Conservation (phyloP, 2,888 invertebrate genomes). For the Chymomyza fuscimana region DNA sequence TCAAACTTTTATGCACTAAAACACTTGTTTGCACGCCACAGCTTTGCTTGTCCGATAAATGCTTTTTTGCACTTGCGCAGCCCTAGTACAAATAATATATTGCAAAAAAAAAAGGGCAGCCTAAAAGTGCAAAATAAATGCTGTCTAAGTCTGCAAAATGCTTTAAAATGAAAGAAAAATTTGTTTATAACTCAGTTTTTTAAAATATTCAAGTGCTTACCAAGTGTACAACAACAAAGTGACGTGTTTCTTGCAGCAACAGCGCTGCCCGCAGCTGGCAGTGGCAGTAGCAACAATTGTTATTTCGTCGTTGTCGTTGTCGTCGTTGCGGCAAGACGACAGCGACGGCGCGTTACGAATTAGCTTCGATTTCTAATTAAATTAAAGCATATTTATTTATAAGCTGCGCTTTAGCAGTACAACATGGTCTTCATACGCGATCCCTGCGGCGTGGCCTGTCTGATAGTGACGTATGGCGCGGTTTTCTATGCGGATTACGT, state of each 20-base stretch:
- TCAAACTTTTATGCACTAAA: neutral
- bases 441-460: conserved; percentile 91
- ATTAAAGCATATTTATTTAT: conserved; percentile 43
- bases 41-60: neutral
- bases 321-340: conserved; percentile 40
- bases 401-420: conserved; percentile 8
- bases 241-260: conserved; percentile 7
- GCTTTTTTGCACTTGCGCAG: neutral
- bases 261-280: conserved; percentile 33
- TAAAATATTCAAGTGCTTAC: neutral
- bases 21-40: neutral
- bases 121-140: conserved; percentile 43
- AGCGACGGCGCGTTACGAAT: conserved; percentile 15
- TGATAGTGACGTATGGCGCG: conserved; percentile 88
- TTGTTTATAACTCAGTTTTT: neutral
- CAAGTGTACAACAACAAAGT: neutral
- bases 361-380: conserved; percentile 62
- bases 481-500: conserved; percentile 94
- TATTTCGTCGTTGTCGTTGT: conserved; percentile 4
- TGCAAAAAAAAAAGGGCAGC: conserved; percentile 11
- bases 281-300: conserved; percentile 36
- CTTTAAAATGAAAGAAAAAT: conserved; percentile 28
- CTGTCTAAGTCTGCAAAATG: conserved; percentile 22
- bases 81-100: neutral
- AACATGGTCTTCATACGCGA: conserved; percentile 86